These are phyloP conservation scores for Lycaena phlaeas DNA, from an alignment of 2,888 invertebrate genomes.

Conservation along the genomic window DNA sequence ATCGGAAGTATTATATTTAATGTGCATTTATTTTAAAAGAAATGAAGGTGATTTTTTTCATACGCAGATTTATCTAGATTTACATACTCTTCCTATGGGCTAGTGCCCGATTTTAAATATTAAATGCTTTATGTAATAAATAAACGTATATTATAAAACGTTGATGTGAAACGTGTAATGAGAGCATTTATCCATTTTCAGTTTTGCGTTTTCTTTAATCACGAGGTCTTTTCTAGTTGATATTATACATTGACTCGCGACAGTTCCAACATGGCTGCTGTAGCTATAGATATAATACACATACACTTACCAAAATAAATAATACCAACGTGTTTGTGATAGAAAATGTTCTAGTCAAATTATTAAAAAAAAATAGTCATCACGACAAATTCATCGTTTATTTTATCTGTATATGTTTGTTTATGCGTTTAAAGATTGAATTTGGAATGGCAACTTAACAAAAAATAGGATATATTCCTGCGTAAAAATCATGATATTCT, in stretches of 20 bases:
- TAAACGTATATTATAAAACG: background rate
- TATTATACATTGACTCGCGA: background rate
- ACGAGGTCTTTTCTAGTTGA: too few species aligned
- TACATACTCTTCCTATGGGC: background rate
- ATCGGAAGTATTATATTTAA: background rate
- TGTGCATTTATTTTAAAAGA: slow-evolving; percentile 4
- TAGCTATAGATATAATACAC: background rate
- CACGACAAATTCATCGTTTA: too few species aligned
- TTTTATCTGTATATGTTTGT: too few species aligned
- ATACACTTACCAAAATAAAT: background rate
- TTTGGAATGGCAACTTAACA: too few species aligned
- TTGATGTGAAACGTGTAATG: background rate
- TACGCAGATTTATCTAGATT: background rate
- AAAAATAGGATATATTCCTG: too few species aligned
- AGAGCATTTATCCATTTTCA: background rate
- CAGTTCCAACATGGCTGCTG: background rate
- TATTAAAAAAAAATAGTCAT: background rate
- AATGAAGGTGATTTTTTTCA: background rate
- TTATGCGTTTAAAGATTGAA: too few species aligned
- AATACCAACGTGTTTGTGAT: background rate
- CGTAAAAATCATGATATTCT: too few species aligned
- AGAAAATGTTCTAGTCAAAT: slow-evolving; percentile 4
- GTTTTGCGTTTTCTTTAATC: background rate
- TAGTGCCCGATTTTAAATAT: background rate
- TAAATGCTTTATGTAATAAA: background rate